phyloP scores from a whole-genome alignment of 2,797 vertebrate genomes.

The Tapirus indicus region DNA sequence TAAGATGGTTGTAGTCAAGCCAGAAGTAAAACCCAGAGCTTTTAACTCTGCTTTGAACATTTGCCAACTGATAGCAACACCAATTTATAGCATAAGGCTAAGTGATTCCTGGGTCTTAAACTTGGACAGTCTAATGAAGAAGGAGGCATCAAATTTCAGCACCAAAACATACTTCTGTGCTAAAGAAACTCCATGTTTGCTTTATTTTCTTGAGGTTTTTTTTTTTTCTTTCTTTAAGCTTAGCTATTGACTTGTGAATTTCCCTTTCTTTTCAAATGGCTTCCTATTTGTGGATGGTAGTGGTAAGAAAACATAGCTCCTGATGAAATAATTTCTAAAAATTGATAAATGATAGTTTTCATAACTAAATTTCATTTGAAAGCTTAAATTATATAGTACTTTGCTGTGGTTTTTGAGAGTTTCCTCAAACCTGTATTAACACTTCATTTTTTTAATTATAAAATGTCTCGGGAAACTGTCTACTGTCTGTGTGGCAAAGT shows the following conservation, averaged over 20 bases:
- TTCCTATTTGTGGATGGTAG: conserved; percentile 35
- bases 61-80: background rate
- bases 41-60: conserved; percentile 19
- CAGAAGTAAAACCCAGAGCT: conserved; percentile 22
- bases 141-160: background rate
- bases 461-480: conserved; percentile 27
- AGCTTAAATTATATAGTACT: conserved; percentile 25
- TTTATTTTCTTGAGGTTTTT: conserved; percentile 11
- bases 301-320: conserved; percentile 37
- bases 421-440: background rate
- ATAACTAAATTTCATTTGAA: conserved; percentile 3
- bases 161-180: conserved; percentile 16
- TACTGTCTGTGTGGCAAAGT: background rate
- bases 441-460: background rate
- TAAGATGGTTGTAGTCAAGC: background rate
- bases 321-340: conserved; percentile 35
- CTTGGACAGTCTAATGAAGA: background rate
- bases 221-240: conserved; percentile 55
- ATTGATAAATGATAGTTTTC: conserved; percentile 49
- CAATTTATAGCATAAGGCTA: background rate
- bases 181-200: background rate
- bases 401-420: conserved; percentile 24
- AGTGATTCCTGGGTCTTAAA: background rate
- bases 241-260: conserved; percentile 57
- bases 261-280: conserved; percentile 53